Evolutionary conservation across 2,888 invertebrate genomes (phyloP), one percentile per base, ranked within the genome.

Genomic region (Cataglyphis livida): DNA sequence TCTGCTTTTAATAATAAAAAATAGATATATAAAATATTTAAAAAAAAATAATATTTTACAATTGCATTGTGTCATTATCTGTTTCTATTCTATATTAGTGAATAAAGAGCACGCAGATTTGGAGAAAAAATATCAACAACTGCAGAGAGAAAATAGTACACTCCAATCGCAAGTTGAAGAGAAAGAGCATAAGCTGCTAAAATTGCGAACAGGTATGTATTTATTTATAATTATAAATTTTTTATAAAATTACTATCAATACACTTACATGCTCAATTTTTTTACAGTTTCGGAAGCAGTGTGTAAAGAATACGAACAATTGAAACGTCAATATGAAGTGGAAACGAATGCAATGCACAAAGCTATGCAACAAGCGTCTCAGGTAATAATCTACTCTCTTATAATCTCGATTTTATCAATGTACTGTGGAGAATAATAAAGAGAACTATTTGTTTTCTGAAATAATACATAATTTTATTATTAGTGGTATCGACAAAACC

Each of bases 401-500:
- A 3, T 15, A 59, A 74, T 32, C 48, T 51, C 48, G 48, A 48
- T n/a, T n/a, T 74, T 44, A 61, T 35, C 54, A 59, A 18, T 25
- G 1, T 38, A 57, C 6, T 1, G 32, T 25, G 6, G 25, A 15
- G 7, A 73, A 35, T 18, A 57, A 61, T 61, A 3, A 7, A 51
- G 48, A 48, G 18, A 48, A 18, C 18, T 18, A 48, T 44, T 51
- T n/a, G n/a, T 21, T 2, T 57, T 68, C 3, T 41, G 5, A 18
- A 62, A 48, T 51, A 28, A 21, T 48, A n/a, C 0, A 28, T 2
- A 18, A 51, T 76, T 48, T 41, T 5, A 3, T 66, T 68, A 82
- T 15, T 62, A 97, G 95, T 97, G 97, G 97, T 97, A 97, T 95
- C 96, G 96, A 85, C 97, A 97, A 95, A 97, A 97, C 92, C 96